Evolutionary conservation across 2,888 invertebrate species (phyloP).

Genomic region (Patella ulyssiponensis): DNA sequence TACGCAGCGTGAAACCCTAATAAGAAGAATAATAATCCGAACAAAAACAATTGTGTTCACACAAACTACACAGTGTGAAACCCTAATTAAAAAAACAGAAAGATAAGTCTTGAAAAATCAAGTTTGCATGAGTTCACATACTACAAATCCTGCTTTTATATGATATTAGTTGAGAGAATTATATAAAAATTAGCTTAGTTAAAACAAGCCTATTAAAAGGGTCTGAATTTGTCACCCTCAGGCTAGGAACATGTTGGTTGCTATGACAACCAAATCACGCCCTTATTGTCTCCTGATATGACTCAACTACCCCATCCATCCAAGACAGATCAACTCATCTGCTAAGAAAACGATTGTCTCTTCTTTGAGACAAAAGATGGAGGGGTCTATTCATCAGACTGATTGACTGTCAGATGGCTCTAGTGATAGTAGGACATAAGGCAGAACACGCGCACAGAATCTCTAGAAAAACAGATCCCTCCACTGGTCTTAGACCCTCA

Average conservation of each 20-base stretch:
- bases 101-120: not conserved
- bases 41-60: too few species aligned
- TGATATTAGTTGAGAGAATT: not conserved
- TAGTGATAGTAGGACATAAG: not conserved
- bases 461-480: not conserved
- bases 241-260: slow-evolving; percentile 7
- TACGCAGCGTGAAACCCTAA: too few species aligned
- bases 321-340: not conserved
- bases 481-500: not conserved
- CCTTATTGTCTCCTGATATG: slow-evolving; percentile 4
- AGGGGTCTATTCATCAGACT: not conserved
- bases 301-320: not conserved
- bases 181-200: not conserved
- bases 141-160: not conserved
- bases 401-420: not conserved
- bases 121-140: not conserved
- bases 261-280: not conserved
- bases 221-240: slow-evolving; percentile 4
- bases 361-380: not conserved
- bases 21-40: too few species aligned
- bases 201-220: slow-evolving; percentile 9
- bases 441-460: not conserved
- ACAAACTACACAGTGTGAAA: too few species aligned
- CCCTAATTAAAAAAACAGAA: not conserved
- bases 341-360: not conserved